Evolutionary conservation across 2,113 vertebrate genomes (phyloP), one percentile per base, ranked within the genome.

Genomic region (Hirundichthys speculiger): DNA sequence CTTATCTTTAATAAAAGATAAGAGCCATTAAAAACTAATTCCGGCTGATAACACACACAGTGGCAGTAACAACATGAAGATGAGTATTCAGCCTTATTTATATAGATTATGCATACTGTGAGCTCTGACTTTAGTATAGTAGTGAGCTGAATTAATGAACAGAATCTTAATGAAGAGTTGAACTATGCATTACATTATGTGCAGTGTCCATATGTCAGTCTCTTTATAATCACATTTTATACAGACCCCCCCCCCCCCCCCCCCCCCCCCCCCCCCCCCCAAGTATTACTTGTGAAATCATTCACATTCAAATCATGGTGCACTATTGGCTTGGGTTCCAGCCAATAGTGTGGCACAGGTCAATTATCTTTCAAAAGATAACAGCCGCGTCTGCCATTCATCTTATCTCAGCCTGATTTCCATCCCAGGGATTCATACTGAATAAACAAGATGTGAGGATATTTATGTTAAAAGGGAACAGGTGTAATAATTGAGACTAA

Each of bases 291-390:
- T 75, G 56, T 57, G 71, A 83, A 75, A 66, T 21, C 64, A 47
- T 77, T 73, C 86, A 74, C 65, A 73, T 84, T 83, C 67, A 80
- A 57, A 79, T 74, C 65, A 77, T 64, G 52, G 55, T 42, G 69
- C 65, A 19, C 57, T 57, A 16, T 21, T 46, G 62, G 57, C 40
- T 53, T 79, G 64, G 62, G 74, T 64, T 75, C 58, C 77, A 51
- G 82, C 88, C 88, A 91, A 79, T 62, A 49, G 76, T 69, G 65
- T 79, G 80, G 79, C 80, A 86, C 43, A 69, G 79, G 78, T 90
- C 86, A 86, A 90, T 90, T 88, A 89, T 82, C 77, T 70, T 60
- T 80, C 51, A 76, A 72, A 82, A 79, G 84, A 82, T 80, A 87
- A 81, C 78, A 75, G 73, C 51, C 3, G 14, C 11, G 38, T 51